A percentile compares a stretch with the other conserved stretches of the same genome.
phyloP scores from a whole-genome alignment of 2,113 vertebrate genomes.

The Coryphaenoides rupestris region DNA sequence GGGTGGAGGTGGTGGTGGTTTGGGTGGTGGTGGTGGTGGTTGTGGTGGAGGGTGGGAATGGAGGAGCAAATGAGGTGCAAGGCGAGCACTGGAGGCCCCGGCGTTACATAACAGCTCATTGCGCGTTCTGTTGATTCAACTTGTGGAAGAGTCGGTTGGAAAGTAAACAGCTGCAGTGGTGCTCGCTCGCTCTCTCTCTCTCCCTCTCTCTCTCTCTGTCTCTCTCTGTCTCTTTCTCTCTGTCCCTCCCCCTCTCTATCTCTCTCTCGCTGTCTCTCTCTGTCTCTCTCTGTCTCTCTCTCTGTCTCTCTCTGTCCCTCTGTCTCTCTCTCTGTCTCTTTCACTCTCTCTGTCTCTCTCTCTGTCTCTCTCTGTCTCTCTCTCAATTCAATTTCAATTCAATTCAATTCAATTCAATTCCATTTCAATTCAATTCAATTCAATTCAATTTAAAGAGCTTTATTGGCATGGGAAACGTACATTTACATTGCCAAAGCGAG shows the following conservation, averaged over 20 bases:
- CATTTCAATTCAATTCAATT: too few species aligned
- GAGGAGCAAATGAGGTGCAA: neutral
- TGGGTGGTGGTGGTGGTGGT: too few species aligned
- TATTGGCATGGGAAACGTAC: too few species aligned
- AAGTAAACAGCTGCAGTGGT: too few species aligned
- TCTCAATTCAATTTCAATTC: too few species aligned
- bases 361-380: neutral
- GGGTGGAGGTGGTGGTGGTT: neutral
- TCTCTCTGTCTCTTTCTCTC: neutral
- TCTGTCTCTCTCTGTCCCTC: neutral
- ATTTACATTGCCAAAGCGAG: too few species aligned
- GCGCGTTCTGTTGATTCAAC: conserved; percentile 1
- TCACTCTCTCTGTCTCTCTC: neutral
- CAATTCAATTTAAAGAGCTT: too few species aligned
- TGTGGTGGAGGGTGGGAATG: too few species aligned
- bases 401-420: too few species aligned
- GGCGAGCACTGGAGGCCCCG: neutral
- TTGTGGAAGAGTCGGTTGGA: conserved; percentile 1
- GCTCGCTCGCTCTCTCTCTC: neutral
- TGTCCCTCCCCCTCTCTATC: neutral
- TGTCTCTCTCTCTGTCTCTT: neutral
- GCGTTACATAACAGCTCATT: neutral
- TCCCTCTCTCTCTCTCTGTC: neutral
- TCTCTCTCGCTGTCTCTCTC: neutral
- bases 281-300: neutral